Conservation (phyloP, 2,888 invertebrate genomes). For the Seira sanloemensis region DNA sequence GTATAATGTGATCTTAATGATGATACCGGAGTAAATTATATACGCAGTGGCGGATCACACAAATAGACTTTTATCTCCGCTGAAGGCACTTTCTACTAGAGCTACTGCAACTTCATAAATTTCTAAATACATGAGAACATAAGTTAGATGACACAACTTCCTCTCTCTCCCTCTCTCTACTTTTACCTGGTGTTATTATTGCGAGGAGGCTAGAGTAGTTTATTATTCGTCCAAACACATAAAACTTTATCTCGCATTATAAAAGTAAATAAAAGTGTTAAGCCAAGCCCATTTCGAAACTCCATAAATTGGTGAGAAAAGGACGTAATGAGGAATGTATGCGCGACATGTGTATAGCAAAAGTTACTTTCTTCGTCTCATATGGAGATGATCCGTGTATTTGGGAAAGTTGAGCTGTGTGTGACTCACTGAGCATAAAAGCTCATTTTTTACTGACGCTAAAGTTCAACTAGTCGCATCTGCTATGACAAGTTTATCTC, state of each 20-base stretch:
- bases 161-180: too few species aligned
- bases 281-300: neutral
- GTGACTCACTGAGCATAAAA: neutral
- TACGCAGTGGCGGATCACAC: neutral
- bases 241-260: neutral
- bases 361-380: neutral
- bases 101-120: neutral
- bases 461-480: neutral
- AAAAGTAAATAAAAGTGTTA: constrained; percentile 18
- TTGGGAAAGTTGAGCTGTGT: neutral
- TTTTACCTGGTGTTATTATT: neutral
- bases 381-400: neutral
- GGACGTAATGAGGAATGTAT: neutral
- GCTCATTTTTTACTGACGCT: neutral
- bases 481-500: neutral
- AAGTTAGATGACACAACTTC: neutral
- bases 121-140: neutral
- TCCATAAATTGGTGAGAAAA: neutral
- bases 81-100: neutral
- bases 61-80: neutral
- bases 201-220: neutral
- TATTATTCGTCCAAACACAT: neutral
- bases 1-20: constrained; percentile 13
- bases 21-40: neutral
- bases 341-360: neutral